Conservation (phyloP, 2,113 vertebrate species). For the Lamprologus sp. region DNA sequence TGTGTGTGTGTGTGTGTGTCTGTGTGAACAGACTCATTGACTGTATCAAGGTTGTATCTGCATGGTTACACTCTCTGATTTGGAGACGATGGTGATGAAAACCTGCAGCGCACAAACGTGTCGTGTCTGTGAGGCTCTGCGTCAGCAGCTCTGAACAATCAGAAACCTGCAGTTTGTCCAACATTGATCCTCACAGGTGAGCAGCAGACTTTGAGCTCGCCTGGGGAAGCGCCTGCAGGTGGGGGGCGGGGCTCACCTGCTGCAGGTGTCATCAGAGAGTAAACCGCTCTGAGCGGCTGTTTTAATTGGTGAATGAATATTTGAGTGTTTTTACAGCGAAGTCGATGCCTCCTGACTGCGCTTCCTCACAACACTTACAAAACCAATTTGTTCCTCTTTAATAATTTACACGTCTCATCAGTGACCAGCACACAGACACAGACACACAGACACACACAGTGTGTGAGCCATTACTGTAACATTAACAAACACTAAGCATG, state of each 20-base stretch:
- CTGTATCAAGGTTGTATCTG: neutral
- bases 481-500: neutral
- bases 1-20: fast-evolving
- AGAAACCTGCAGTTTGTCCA: neutral
- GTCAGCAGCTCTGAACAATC: neutral
- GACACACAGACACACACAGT: neutral
- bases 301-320: neutral
- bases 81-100: too few relatives aligned
- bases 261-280: neutral
- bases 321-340: neutral
- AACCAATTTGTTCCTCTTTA: neutral
- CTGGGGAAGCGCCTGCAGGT: neutral
- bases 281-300: neutral
- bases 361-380: neutral
- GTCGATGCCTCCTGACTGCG: neutral
- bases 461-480: neutral
- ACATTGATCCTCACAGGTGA: neutral
- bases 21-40: neutral
- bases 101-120: neutral
- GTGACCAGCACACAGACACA: neutral
- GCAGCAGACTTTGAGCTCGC: neutral
- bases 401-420: neutral
- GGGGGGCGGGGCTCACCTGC: neutral
- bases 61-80: neutral
- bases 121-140: neutral